A percentile compares a stretch with the other conserved stretches of the same genome.
Conservation (phyloP, 2,113 vertebrate genomes). For the Epinephelus fuscoguttatus region DNA sequence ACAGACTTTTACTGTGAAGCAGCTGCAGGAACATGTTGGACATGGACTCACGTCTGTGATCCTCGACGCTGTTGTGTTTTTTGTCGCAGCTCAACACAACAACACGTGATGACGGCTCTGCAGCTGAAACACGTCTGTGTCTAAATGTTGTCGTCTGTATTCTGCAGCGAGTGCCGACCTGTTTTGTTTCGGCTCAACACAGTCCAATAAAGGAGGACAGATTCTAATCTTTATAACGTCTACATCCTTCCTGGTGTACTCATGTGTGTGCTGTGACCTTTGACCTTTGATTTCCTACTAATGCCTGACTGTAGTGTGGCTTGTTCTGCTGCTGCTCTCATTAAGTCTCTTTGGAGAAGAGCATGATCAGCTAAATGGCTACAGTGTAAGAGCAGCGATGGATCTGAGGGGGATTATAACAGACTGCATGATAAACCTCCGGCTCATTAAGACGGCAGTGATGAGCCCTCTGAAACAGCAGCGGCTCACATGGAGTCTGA, state of each 20-base stretch:
- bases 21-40: too few species aligned
- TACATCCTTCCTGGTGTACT: background rate
- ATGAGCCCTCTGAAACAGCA: slow-evolving; percentile 23
- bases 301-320: slow-evolving; percentile 5
- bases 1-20: too few species aligned
- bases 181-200: too few species aligned
- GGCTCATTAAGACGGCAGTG: background rate
- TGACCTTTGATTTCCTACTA: slow-evolving; percentile 24
- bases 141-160: too few species aligned
- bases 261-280: slow-evolving; percentile 5
- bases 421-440: slow-evolving; percentile 27
- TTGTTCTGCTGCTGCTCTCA: slow-evolving; percentile 18
- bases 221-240: background rate
- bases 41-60: too few species aligned
- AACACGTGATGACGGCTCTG: too few species aligned
- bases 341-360: slow-evolving; percentile 44
- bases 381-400: slow-evolving; percentile 10
- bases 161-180: too few species aligned
- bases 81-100: too few species aligned
- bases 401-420: slow-evolving; percentile 35
- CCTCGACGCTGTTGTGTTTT: too few species aligned
- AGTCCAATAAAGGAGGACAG: too few species aligned
- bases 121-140: too few species aligned
- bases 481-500: slow-evolving; percentile 21
- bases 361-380: slow-evolving; percentile 39